Evolutionary conservation across 2,888 invertebrate species (phyloP).

Genomic region (Lithosia quadra): DNA sequence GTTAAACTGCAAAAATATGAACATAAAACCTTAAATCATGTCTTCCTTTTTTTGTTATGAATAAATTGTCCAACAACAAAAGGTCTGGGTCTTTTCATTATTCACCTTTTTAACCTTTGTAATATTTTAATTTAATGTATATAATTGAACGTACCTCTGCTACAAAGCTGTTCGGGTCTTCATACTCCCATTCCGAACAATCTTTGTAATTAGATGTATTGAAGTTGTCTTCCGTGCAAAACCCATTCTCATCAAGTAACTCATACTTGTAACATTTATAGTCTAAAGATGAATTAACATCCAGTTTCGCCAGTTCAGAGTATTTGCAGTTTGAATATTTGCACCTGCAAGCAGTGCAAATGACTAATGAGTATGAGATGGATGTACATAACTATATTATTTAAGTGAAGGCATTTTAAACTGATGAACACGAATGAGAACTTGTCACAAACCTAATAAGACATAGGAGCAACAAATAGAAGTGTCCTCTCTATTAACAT

Average conservation of each 20-base stretch:
- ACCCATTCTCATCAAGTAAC: conserved; percentile 11
- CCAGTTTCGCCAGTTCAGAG: conserved; percentile 20
- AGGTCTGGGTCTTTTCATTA: too few species aligned
- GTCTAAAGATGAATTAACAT: conserved; percentile 29
- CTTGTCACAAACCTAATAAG: too few species aligned
- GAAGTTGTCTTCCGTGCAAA: conserved; percentile 30
- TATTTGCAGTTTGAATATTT: conserved; percentile 28
- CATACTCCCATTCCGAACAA: conserved; percentile 41
- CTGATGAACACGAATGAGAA: neutral
- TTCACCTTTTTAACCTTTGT: too few species aligned
- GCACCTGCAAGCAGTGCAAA: conserved; percentile 32
- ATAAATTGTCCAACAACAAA: neutral
- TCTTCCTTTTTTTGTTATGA: neutral
- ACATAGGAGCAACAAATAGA: too few species aligned
- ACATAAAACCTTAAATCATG: too few species aligned
- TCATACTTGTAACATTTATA: conserved; percentile 40
- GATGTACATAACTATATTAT: neutral
- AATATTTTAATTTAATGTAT: too few species aligned
- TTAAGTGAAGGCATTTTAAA: neutral
- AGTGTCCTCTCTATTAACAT: too few species aligned
- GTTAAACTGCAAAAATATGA: conserved; percentile 42
- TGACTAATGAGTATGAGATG: neutral
- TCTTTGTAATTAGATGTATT: conserved; percentile 13
- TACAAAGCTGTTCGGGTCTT: conserved; percentile 37
- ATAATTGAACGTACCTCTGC: conserved; percentile 35